Base-by-base conservation (phyloP, 2,797 vertebrate genomes). In the Syngnathus acus region DNA sequence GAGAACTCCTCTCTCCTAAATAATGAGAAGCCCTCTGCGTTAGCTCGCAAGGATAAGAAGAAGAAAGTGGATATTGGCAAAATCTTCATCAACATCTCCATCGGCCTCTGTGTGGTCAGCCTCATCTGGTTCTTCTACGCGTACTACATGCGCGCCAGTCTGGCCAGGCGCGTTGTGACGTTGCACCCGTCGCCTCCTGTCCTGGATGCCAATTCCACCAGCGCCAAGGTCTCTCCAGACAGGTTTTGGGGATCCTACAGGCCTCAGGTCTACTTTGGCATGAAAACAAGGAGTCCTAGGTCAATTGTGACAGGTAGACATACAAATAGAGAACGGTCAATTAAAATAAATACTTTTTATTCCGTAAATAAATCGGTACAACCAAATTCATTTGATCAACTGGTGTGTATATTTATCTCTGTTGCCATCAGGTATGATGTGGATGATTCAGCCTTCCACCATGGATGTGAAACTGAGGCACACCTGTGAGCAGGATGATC, bases 181-280 rank as follows among this genome's bases (percentile, higher is more conserved):
- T 84, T 91, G 9, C 95, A 97, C 75, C 84, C 93, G 0, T 91
- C 95, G 0, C 82, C 89, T 1, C 81, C 70, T 1, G 87, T 92
- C 40, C 83, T 95, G 1, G 80, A 90, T 13, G 71, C 85, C 10
- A 91, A 93, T 51, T 91, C 92, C 77, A 92, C 88, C 67, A 88
- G 82, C 32, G 82, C 93, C 0, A 75, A 78, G 3, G 91, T 91
- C 32, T 86, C 94, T 1, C 92, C 94, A 0, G 80, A 81, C 6
- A 90, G 89, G 67, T 97, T 95, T 76, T 98, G 96, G 96, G 96
- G 96, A 64, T 93, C 95, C 5, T 98, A 98, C 82, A 91, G 96
- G 14, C 96, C 96, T 1, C 94, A 97, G 70, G 92, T 98, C 11
- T 98, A 97, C 79, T 95, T 99, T 53, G 96, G 95, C 61, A 98